These are phyloP conservation scores for Buteo buteo DNA, from an alignment of 2,113 vertebrate genomes.

Conservation along the genomic window DNA sequence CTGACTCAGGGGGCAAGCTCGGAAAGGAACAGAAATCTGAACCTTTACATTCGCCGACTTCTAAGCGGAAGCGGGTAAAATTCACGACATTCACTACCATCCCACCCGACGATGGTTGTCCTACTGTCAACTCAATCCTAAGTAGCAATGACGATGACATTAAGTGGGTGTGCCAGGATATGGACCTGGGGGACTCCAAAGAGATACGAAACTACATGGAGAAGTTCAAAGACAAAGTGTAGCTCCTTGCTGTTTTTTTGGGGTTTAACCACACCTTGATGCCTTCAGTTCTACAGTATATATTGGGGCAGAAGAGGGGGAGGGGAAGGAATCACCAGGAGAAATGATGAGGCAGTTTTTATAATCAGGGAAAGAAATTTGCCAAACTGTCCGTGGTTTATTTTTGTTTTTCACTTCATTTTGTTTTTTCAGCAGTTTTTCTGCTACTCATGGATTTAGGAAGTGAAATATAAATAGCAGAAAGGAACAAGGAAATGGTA, in stretches of 20 bases:
- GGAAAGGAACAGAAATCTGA: slow-evolving; percentile 77
- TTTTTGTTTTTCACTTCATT: not conserved
- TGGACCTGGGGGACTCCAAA: slow-evolving; percentile 79
- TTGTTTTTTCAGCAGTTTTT: not conserved
- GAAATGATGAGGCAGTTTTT: not conserved
- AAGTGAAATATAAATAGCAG: not conserved
- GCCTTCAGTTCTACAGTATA: slow-evolving; percentile 75
- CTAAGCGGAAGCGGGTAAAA: slow-evolving; percentile 90
- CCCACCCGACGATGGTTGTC: slow-evolving; percentile 77
- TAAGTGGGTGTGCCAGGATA: slow-evolving; percentile 89
- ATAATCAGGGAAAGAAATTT: slow-evolving; percentile 52
- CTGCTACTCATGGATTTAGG: not conserved
- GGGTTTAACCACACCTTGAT: slow-evolving; percentile 75
- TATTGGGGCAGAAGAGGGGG: not conserved
- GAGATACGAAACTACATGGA: slow-evolving; percentile 87
- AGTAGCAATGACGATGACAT: slow-evolving; percentile 81
- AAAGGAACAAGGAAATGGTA: not conserved
- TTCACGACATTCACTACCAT: slow-evolving; percentile 91
- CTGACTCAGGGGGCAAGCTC: slow-evolving; percentile 49
- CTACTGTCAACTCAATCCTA: slow-evolving; percentile 80
- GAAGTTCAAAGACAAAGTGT: slow-evolving; percentile 80
- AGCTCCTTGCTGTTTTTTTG: not conserved
- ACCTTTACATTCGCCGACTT: slow-evolving; percentile 80
- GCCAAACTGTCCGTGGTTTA: slow-evolving; percentile 31
- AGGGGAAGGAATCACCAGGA: not conserved